These are phyloP conservation scores for Casuarius casuarius DNA, from an alignment of 2,113 vertebrate genomes.

Conservation along the genomic window DNA sequence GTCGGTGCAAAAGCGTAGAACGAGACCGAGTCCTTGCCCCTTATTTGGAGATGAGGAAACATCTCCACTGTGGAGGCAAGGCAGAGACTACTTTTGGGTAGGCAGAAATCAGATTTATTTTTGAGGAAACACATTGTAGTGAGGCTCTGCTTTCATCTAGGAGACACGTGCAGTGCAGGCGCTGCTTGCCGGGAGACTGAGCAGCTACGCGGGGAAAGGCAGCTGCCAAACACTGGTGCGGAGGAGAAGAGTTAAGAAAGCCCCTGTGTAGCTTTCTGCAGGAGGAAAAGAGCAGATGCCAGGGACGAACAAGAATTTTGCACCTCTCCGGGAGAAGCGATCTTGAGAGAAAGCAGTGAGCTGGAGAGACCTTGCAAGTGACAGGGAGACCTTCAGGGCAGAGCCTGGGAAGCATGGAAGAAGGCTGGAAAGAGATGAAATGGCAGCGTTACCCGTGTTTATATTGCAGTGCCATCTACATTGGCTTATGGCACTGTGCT, in stretches of 20 bases:
- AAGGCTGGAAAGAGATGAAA: no score
- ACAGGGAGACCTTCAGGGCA: background rate
- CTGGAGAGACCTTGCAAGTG: background rate
- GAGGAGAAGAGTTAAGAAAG: background rate
- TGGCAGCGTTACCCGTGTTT: rapidly evolving
- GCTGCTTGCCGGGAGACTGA: rapidly evolving
- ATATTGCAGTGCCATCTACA: rapidly evolving
- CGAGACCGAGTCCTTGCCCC: background rate
- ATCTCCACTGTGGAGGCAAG: background rate
- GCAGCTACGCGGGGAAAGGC: background rate
- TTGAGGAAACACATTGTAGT: no score
- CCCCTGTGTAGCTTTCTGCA: rapidly evolving
- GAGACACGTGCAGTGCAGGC: rapidly evolving
- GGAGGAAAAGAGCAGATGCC: no score
- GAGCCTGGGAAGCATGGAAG: background rate
- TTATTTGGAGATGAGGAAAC: background rate
- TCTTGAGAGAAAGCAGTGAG: background rate
- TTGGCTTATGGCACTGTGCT: no score
- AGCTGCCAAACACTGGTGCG: rapidly evolving
- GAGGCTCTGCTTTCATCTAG: background rate
- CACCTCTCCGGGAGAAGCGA: background rate
- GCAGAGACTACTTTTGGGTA: background rate
- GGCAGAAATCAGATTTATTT: background rate
- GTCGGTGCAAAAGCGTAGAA: no score
- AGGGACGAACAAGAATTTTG: background rate